These are phyloP conservation scores for Drosophila incognita DNA, from an alignment of 2,888 invertebrate genomes.

Conservation along the genomic window DNA sequence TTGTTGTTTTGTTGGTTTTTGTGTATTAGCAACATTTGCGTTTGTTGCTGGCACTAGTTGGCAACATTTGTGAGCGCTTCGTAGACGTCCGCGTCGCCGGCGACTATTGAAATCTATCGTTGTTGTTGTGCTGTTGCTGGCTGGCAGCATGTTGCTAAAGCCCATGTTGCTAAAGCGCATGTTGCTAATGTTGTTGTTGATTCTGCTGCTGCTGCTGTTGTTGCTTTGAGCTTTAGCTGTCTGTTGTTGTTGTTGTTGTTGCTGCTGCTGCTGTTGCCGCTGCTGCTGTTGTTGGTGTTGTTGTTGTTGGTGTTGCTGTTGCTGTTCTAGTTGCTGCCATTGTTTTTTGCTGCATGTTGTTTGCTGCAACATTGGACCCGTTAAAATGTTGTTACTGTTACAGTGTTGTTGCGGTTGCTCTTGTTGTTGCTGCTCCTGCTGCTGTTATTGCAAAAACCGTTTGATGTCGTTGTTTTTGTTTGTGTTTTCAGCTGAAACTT, in stretches of 20 bases:
- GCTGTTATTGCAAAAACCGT: constrained; percentile 64
- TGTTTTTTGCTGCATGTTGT: constrained; percentile 76
- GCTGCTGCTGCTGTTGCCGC: constrained; percentile 15
- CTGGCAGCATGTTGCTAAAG: constrained; percentile 39
- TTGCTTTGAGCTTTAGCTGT: constrained; percentile 61
- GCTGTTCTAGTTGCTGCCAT: constrained; percentile 55
- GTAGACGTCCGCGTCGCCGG: constrained; percentile 84
- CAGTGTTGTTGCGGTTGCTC: constrained; percentile 33
- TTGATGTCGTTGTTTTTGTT: constrained; percentile 70
- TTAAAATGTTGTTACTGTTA: constrained; percentile 53
- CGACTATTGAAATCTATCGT: constrained; percentile 84
- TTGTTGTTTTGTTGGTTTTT: constrained; percentile 40
- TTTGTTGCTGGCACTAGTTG: constrained; percentile 64
- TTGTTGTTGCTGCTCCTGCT: constrained; percentile 34
- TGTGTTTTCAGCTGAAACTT: constrained; percentile 52
- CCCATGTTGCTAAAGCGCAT: constrained; percentile 57
- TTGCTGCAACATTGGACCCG: constrained; percentile 81
- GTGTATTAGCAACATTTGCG: constrained; percentile 55
- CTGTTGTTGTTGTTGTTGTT: constrained; percentile 20
- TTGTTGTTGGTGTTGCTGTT: constrained; percentile 51
- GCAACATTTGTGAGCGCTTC: constrained; percentile 62
- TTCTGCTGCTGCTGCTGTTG: constrained; percentile 29
- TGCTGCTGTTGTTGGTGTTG: constrained; percentile 24
- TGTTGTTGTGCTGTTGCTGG: constrained; percentile 54
- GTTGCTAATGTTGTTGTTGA: constrained; percentile 43